Percentiles rank a stretch among this genome's conserved stretches.
Evolutionary conservation across 2,113 vertebrate genomes (phyloP).

Genomic region (Mormyrus iriodes): DNA sequence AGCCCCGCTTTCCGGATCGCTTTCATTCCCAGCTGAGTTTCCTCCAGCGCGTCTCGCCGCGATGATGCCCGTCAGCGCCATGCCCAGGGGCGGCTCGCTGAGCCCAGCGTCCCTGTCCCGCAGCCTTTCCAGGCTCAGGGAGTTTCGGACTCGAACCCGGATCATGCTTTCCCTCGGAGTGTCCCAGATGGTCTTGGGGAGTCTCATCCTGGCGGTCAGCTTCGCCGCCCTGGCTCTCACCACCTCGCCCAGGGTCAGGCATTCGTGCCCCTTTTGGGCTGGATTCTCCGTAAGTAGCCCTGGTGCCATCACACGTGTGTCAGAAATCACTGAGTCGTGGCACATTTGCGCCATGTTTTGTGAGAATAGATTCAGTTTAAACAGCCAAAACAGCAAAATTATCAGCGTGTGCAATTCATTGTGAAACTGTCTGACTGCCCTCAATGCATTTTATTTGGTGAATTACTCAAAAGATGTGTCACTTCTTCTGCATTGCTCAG

Average conservation of each 20-base stretch:
- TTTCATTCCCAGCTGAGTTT: background rate
- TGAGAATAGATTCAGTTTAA: background rate
- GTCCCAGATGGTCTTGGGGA: constrained; percentile 90
- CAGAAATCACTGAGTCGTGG: background rate
- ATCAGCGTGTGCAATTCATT: background rate
- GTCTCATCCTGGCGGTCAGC: constrained; percentile 91
- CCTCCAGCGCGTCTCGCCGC: background rate
- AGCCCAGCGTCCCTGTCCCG: constrained; percentile 80
- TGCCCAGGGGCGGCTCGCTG: constrained; percentile 66
- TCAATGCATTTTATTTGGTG: background rate
- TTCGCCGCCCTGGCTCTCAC: constrained; percentile 93
- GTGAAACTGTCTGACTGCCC: background rate
- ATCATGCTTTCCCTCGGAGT: constrained; percentile 88
- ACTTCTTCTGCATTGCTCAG: background rate
- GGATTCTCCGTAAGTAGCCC: constrained; percentile 90
- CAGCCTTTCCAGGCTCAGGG: constrained; percentile 79
- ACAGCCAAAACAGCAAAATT: background rate
- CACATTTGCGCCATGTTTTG: background rate
- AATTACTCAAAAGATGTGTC: background rate
- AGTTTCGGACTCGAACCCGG: constrained; percentile 79
- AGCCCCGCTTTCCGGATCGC: background rate
- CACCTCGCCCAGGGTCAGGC: constrained; percentile 86
- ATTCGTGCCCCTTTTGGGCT: constrained; percentile 97
- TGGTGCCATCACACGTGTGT: background rate
- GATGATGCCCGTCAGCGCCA: constrained; percentile 61